phyloP scores from a whole-genome alignment of 1,140 invertebrate species.

The Brachionus angularis region DNA sequence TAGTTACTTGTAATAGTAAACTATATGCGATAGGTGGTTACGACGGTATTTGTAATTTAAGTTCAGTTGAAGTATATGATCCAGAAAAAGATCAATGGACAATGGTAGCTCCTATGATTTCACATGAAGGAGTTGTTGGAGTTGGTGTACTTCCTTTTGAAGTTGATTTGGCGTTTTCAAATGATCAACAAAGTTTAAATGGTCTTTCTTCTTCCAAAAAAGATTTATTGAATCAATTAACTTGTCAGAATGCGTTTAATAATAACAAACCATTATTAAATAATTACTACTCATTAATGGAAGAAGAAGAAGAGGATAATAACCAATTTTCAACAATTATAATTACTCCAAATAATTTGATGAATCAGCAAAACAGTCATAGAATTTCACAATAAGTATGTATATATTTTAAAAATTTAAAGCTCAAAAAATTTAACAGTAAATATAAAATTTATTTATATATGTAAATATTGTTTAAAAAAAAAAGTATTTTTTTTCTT shows the following conservation, averaged over 20 bases:
- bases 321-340: conserved; percentile 28
- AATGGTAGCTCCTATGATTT: conserved; percentile 69
- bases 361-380: neutral
- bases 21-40: conserved; percentile 77
- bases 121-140: conserved; percentile 50
- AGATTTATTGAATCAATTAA: neutral
- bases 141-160: conserved; percentile 27
- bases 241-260: neutral
- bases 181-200: too few species aligned
- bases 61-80: conserved; percentile 83
- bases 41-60: conserved; percentile 74
- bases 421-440: neutral
- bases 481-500: too few species aligned
- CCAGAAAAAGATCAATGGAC: conserved; percentile 70
- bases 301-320: conserved; percentile 28
- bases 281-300: conserved; percentile 31
- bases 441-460: too few species aligned
- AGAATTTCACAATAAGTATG: neutral
- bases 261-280: conserved; percentile 19
- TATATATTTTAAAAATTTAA: neutral
- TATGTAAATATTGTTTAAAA: too few species aligned
- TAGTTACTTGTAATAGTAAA: conserved; percentile 79
- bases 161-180: neutral
- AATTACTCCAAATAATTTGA: neutral
- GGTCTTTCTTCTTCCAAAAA: neutral